phyloP scores from a whole-genome alignment of 2,797 vertebrate species.

The Anas flavirostris region DNA sequence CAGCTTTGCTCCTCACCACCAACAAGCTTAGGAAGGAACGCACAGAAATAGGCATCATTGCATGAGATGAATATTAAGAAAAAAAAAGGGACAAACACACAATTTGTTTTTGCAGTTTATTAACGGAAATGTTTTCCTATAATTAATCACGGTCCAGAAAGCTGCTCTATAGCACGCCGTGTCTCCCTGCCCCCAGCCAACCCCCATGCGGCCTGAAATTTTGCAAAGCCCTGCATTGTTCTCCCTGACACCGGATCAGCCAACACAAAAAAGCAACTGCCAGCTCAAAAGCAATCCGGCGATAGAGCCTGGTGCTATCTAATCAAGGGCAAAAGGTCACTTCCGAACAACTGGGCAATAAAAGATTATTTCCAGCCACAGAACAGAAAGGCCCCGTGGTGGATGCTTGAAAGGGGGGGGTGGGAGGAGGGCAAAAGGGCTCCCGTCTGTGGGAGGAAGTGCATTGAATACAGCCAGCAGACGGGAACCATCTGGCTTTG shows the following conservation, averaged over 20 bases:
- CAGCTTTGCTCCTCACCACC: neutral
- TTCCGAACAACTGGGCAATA: constrained; percentile 99
- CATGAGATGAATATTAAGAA: neutral
- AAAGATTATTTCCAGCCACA: constrained; percentile 97
- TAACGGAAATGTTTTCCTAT: constrained; percentile 62
- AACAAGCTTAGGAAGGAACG: neutral
- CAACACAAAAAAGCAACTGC: constrained; percentile 85
- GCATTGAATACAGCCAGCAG: constrained; percentile 93
- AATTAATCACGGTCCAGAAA: constrained; percentile 37
- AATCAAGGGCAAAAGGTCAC: constrained; percentile 99
- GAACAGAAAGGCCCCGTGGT: constrained; percentile 85
- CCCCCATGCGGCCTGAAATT: constrained; percentile 73
- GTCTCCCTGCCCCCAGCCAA: constrained; percentile 75
- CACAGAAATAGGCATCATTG: neutral
- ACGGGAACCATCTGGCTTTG: constrained; percentile 96
- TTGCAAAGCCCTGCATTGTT: constrained; percentile 92
- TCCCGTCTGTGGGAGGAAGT: constrained; percentile 90
- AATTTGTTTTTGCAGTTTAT: constrained; percentile 66
- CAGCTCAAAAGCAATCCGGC: constrained; percentile 89
- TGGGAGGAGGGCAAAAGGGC: constrained; percentile 76
- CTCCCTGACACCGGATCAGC: constrained; percentile 88
- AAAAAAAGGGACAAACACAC: constrained; percentile 4
- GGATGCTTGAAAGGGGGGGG: constrained; percentile 67
- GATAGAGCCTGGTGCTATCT: constrained; percentile 95
- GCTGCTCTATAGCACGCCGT: constrained; percentile 18